A percentile compares a stretch with the other conserved stretches of the same genome.
phyloP scores from a whole-genome alignment of 2,888 invertebrate species.

The Eupithecia pulchellata region DNA sequence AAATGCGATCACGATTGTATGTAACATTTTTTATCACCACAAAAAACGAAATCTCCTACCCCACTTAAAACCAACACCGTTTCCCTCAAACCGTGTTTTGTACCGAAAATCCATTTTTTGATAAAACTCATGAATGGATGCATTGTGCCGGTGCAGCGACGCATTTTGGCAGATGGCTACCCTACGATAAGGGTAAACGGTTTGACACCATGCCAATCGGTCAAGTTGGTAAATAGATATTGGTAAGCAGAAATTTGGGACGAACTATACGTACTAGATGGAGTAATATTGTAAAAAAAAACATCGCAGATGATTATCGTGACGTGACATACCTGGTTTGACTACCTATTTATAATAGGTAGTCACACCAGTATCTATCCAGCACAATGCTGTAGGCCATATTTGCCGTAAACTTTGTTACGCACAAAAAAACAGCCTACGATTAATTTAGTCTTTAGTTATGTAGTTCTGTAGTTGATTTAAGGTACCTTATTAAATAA shows the following conservation, averaged over 20 bases:
- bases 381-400: no score
- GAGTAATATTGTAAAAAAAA: no score
- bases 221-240: conserved; percentile 50
- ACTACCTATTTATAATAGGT: no score
- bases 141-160: conserved; percentile 71
- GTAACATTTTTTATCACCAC: conserved; percentile 20
- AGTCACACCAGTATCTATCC: no score
- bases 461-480: no score
- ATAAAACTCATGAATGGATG: conserved; percentile 69
- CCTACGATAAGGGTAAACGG: conserved; percentile 76
- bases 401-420: no score
- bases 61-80: conserved; percentile 49
- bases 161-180: conserved; percentile 71
- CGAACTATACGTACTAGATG: background rate
- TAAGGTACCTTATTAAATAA: no score
- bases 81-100: conserved; percentile 61
- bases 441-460: no score
- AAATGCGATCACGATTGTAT: background rate
- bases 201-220: conserved; percentile 78
- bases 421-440: no score
- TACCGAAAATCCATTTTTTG: conserved; percentile 64
- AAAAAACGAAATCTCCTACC: conserved; percentile 30
- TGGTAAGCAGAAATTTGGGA: conserved; percentile 13
- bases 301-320: no score
- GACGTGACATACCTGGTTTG: no score